Conservation (phyloP, 2,888 invertebrate species). For the Pollenia angustigena region DNA sequence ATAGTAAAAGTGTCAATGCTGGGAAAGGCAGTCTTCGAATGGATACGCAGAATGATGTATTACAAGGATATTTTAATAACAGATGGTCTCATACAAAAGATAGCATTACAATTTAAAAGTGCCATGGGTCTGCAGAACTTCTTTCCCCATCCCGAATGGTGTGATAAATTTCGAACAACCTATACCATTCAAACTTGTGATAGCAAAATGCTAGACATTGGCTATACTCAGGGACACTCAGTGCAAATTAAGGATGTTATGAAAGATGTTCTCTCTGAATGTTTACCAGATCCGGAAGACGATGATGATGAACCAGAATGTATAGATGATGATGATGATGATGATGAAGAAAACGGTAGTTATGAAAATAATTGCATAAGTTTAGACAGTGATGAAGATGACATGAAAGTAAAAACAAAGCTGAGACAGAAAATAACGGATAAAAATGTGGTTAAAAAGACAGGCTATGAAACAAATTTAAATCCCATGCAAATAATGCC, state of each 20-base stretch:
- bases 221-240: conserved; percentile 80
- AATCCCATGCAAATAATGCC: conserved; percentile 49
- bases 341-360: conserved; percentile 43
- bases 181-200: conserved; percentile 80
- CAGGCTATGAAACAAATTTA: conserved; percentile 13
- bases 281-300: conserved; percentile 74
- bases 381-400: conserved; percentile 72
- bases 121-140: conserved; percentile 81
- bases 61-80: conserved; percentile 82
- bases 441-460: conserved; percentile 1
- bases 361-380: conserved; percentile 68
- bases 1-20: conserved; percentile 81
- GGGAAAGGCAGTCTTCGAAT: conserved; percentile 82
- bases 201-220: conserved; percentile 80
- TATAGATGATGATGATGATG: conserved; percentile 52
- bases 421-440: conserved; percentile 27
- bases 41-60: conserved; percentile 83
- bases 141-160: conserved; percentile 82
- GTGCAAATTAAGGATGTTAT: conserved; percentile 82
- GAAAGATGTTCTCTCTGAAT: conserved; percentile 79
- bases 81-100: conserved; percentile 82
- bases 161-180: conserved; percentile 80
- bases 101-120: conserved; percentile 82
- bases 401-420: conserved; percentile 58
- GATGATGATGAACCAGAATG: conserved; percentile 60